Evolutionary conservation across 1,140 invertebrate species (phyloP).

Genomic region (Chrysomallon squamiferum): DNA sequence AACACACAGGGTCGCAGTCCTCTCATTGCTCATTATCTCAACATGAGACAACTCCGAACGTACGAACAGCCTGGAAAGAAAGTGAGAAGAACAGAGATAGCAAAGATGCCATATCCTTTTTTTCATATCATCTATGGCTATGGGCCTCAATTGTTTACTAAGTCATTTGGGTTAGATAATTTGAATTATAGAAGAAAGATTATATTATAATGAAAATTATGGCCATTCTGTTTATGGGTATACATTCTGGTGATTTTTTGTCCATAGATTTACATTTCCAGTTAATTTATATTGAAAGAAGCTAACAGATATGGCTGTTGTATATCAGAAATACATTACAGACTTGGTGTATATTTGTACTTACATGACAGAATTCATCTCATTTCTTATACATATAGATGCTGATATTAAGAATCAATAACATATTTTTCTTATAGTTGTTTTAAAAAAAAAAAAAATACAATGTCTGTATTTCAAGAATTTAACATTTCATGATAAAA

Average conservation of each 20-base stretch:
- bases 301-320: too few relatives aligned
- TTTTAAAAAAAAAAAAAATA: too few relatives aligned
- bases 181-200: neutral
- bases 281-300: too few relatives aligned
- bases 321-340: too few relatives aligned
- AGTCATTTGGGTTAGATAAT: neutral
- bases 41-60: slow-evolving; percentile 48
- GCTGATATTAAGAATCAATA: too few relatives aligned
- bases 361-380: too few relatives aligned
- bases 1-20: slow-evolving; percentile 56
- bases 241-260: neutral
- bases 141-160: neutral
- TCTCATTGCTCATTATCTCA: slow-evolving; percentile 55
- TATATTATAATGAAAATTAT: neutral
- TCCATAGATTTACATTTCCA: too few relatives aligned
- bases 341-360: too few relatives aligned
- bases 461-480: too few relatives aligned
- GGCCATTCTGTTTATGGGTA: neutral
- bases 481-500: too few relatives aligned
- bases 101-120: slow-evolving; percentile 52
- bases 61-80: slow-evolving; percentile 49
- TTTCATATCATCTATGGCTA: neutral
- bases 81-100: slow-evolving; percentile 51
- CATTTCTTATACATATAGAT: too few relatives aligned
- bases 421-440: too few relatives aligned